Percentiles rank a stretch among this genome's conserved stretches.
These are phyloP conservation scores for Sphaeridia pumilis DNA, from an alignment of 2,888 invertebrate species.

Conservation along the genomic window DNA sequence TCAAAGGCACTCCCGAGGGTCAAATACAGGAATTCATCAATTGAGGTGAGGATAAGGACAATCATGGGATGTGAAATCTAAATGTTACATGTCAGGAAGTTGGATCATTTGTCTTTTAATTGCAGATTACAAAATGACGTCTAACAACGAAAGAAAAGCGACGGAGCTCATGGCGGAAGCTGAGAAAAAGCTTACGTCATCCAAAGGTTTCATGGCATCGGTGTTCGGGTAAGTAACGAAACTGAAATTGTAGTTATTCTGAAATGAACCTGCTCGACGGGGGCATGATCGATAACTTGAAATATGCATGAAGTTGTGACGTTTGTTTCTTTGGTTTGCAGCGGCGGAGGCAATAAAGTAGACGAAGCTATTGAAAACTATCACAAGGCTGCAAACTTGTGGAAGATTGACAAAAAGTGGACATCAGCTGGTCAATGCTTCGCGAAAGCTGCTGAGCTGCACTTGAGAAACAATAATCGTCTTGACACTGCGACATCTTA, in stretches of 20 bases:
- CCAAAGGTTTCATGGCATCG: constrained; percentile 82
- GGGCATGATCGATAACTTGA: too few species aligned
- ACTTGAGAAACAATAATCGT: constrained; percentile 73
- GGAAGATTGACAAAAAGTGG: constrained; percentile 99
- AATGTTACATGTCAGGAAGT: too few species aligned
- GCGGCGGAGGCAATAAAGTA: constrained; percentile 46
- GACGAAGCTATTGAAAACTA: constrained; percentile 97
- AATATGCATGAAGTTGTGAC: too few species aligned
- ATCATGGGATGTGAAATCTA: too few species aligned
- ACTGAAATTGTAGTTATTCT: too few species aligned
- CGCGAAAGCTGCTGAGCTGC: constrained; percentile 78
- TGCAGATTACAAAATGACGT: constrained; percentile 66
- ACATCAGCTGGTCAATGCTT: constrained; percentile 88
- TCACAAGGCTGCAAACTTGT: constrained; percentile 90
- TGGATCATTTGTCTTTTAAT: too few species aligned
- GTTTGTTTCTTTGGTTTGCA: too few species aligned
- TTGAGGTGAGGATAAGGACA: too few species aligned
- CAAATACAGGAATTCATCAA: too few species aligned
- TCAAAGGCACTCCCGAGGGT: too few species aligned
- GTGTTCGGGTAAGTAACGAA: constrained; percentile 69
- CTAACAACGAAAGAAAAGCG: constrained; percentile 91
- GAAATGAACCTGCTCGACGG: too few species aligned
- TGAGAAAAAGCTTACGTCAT: constrained; percentile 82
- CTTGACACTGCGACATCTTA: constrained; percentile 94
- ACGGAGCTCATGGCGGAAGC: constrained; percentile 86